These are phyloP conservation scores for Ormia ochracea DNA, from an alignment of 2,888 invertebrate species.

Conservation along the genomic window DNA sequence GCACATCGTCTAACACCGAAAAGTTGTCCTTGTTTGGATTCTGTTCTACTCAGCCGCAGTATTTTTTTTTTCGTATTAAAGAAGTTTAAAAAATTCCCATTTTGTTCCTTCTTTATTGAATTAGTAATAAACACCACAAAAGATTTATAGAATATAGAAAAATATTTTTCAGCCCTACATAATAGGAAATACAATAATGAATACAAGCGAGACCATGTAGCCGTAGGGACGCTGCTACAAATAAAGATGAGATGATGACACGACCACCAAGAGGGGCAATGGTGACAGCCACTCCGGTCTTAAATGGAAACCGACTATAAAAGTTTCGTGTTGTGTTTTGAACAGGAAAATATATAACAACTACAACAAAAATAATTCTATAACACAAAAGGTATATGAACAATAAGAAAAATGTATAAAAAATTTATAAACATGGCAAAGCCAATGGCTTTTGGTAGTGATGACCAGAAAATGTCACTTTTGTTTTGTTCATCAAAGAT, in stretches of 20 bases:
- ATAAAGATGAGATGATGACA: slow-evolving; percentile 27
- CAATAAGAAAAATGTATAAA: neutral
- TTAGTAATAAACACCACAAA: slow-evolving; percentile 31
- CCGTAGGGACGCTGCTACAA: neutral
- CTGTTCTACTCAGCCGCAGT: neutral
- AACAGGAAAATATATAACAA: neutral
- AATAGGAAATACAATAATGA: slow-evolving; percentile 25
- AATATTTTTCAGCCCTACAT: neutral
- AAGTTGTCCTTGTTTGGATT: neutral
- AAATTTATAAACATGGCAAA: neutral
- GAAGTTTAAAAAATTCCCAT: neutral
- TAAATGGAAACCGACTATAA: slow-evolving; percentile 27
- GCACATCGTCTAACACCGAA: too few species aligned
- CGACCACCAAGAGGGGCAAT: slow-evolving; percentile 43
- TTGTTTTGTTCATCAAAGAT: slow-evolving; percentile 18
- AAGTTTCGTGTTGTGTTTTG: slow-evolving; percentile 3
- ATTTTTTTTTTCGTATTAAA: neutral
- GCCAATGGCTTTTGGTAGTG: slow-evolving; percentile 26
- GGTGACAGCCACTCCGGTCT: slow-evolving; percentile 19
- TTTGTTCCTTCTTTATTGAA: neutral
- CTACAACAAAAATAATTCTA: slow-evolving; percentile 6
- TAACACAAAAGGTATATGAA: slow-evolving; percentile 34
- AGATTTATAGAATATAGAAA: neutral
- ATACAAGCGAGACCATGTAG: slow-evolving; percentile 6
- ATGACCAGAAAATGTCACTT: slow-evolving; percentile 56